Evolutionary conservation across 2,888 invertebrate species (phyloP), one percentile per base, ranked within the genome.

Genomic region (Hipparchia semele): DNA sequence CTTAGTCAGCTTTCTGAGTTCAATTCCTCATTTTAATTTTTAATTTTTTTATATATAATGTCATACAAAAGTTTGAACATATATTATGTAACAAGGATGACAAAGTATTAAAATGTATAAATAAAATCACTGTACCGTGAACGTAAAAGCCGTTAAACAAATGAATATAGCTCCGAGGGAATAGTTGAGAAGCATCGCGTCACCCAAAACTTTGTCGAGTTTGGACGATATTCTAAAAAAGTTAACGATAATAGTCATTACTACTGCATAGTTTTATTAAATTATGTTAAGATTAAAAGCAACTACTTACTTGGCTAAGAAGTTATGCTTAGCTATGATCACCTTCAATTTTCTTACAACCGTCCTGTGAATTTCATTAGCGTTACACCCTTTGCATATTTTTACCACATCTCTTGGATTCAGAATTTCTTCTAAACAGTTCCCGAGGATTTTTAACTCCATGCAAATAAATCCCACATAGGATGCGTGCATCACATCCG

Each of bases 81-180:
- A 39, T 4, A 39, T 39, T 5, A 58, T 23, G 7, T 7, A 23
- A 61, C 45, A 61, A 61, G 23, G 23, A 51, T 39, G 45, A 60
- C 49, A 58, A 45, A 6, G 46, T 69, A 53, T 45, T 59, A 33
- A 69, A 39, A 6, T 61, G 39, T 59, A 69, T 53, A 64, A 60
- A 33, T 70, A 58, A 49, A 68, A 69, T 56, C 51, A 65, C 56
- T 64, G 12, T 82, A 92, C 93, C 74, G 89, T 88, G 61, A 87
- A 87, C 45, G 91, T 89, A 76, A 90, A 92, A 73, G 88, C 88
- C 53, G 92, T 92, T 1, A 92, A 84, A 68, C 92, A 90, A 78
- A 93, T 88, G 69, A 92, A 89, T 46, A 90, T 82, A 0, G 91
- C 87, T 73, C 91, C 91, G 75, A 90, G 87, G 9, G 84, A 79